Conservation (phyloP, 2,888 invertebrate species). For the Papilio gigon region DNA sequence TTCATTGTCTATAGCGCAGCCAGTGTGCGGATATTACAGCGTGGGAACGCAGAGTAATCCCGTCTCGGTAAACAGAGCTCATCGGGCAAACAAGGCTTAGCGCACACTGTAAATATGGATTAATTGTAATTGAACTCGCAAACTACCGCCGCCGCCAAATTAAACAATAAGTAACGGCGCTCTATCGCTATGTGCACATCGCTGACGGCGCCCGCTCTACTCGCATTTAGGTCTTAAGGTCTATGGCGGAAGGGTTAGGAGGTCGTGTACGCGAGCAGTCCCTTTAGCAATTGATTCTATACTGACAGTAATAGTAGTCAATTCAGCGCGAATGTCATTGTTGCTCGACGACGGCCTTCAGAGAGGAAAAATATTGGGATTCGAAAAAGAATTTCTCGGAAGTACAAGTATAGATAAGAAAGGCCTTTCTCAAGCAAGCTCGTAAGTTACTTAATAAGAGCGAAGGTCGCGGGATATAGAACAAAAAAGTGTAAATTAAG, state of each 20-base stretch:
- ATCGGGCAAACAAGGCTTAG: slow-evolving; percentile 59
- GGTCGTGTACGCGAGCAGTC: not conserved
- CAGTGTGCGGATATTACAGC: slow-evolving; percentile 23
- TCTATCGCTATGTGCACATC: not conserved
- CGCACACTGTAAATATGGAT: slow-evolving; percentile 66
- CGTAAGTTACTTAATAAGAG: too few species aligned
- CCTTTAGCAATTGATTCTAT: not conserved
- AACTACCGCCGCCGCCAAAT: slow-evolving; percentile 25
- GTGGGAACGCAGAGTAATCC: slow-evolving; percentile 54
- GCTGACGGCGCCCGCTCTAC: not conserved
- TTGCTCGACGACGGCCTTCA: too few species aligned
- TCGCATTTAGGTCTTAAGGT: not conserved
- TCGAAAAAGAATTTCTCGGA: too few species aligned
- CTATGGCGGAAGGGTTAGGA: not conserved
- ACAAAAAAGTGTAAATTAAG: not conserved
- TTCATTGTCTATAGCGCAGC: not conserved
- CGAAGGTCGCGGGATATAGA: not conserved
- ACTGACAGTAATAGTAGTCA: too few species aligned
- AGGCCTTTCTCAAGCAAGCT: too few species aligned
- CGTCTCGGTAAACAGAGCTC: slow-evolving; percentile 61
- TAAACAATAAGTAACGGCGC: slow-evolving; percentile 33
- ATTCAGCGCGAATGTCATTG: too few species aligned
- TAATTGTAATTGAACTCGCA: slow-evolving; percentile 64
- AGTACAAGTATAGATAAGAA: too few species aligned
- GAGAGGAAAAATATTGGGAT: too few species aligned